Conservation (phyloP, 2,888 invertebrate species). For the Flexamia atlantica region DNA sequence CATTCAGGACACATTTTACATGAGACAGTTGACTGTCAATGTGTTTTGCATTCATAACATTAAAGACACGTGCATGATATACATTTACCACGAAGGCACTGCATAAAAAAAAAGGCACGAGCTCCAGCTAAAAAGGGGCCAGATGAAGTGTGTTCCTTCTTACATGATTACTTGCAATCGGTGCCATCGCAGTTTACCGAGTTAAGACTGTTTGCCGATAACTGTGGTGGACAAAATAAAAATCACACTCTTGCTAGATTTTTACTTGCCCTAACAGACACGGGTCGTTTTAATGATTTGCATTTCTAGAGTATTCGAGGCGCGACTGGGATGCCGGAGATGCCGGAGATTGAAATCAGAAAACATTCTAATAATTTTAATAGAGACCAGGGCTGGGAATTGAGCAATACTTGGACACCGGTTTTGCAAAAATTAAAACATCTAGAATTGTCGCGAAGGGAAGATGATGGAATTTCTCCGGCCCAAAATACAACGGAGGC, state of each 20-base stretch:
- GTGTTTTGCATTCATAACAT: slow-evolving; percentile 66
- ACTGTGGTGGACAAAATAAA: slow-evolving; percentile 70
- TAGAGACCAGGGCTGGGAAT: too few relatives aligned
- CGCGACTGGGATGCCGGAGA: too few relatives aligned
- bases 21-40: slow-evolving; percentile 66
- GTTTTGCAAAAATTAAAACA: too few relatives aligned
- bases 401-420: too few relatives aligned
- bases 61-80: not conserved
- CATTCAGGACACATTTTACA: slow-evolving; percentile 69
- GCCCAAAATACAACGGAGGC: too few relatives aligned
- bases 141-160: slow-evolving; percentile 26
- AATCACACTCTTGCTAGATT: slow-evolving; percentile 66
- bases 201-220: slow-evolving; percentile 70
- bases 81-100: slow-evolving; percentile 42
- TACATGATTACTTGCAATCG: slow-evolving; percentile 57
- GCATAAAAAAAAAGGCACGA: too few relatives aligned
- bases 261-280: slow-evolving; percentile 64
- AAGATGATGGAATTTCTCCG: too few relatives aligned
- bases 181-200: slow-evolving; percentile 23
- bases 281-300: too few relatives aligned
- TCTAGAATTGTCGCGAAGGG: too few relatives aligned
- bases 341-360: too few relatives aligned
- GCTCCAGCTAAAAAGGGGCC: not conserved
- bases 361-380: too few relatives aligned
- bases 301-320: too few relatives aligned